These are phyloP conservation scores for Drymodes brunneopygia DNA, from an alignment of 2,113 vertebrate species.

Conservation along the genomic window DNA sequence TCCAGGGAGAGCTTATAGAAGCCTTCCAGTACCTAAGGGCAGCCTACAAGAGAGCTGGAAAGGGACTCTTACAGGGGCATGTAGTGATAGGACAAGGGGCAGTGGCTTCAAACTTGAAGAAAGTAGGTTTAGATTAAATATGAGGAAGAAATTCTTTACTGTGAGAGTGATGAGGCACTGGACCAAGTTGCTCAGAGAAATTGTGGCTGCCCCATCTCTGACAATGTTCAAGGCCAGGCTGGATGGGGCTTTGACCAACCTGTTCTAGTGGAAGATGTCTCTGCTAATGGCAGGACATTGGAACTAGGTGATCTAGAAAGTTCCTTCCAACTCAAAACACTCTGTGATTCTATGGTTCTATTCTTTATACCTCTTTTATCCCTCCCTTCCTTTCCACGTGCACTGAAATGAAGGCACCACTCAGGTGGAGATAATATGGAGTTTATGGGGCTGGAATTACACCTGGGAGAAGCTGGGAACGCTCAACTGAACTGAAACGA, in stretches of 20 bases:
- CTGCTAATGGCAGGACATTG: neutral
- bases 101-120: neutral
- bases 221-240: neutral
- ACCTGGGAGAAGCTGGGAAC: neutral
- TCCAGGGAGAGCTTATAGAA: neutral
- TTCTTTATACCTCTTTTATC: neutral
- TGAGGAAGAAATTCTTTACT: neutral
- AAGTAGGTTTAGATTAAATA: neutral
- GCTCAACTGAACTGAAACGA: neutral
- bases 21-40: neutral
- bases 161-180: neutral
- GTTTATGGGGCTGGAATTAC: neutral
- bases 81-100: neutral
- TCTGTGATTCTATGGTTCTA: neutral
- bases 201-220: neutral
- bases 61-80: neutral
- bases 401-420: neutral
- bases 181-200: neutral
- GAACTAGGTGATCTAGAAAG: neutral
- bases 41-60: neutral
- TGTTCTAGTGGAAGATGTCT: neutral
- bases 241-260: neutral
- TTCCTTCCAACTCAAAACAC: neutral
- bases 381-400: neutral
- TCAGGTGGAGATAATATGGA: neutral